Evolutionary conservation across 1,140 invertebrate species (phyloP), one percentile per base, ranked within the genome.

Genomic region (Atta colombica): DNA sequence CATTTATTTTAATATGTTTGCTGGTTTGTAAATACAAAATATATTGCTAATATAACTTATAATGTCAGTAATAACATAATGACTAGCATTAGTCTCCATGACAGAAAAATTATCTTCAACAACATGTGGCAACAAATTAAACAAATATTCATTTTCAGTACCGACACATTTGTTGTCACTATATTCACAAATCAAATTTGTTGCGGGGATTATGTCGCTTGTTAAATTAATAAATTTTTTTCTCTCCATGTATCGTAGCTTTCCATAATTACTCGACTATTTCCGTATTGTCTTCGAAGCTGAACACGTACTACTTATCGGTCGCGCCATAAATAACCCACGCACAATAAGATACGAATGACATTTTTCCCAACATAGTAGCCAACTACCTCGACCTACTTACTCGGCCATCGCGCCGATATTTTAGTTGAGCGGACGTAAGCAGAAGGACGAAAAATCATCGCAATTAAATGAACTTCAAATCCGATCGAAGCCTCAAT

Each of bases 301-400:
- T 16, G 31, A 74, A 49, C 16, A 6, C 28, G 45, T 81, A 60
- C 49, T 25, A 58, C 80, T 82, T 84, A 84, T 84, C 80, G 58
- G 68, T 21, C 53, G 69, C n/a, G 55, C 55, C 18, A 16, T 82
- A 84, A 75, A 75, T 84, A 84, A 84, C 14, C 55, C 25, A 39
- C 16, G 53, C 53, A 60, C 39, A 84, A 84, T 75, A 35, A 84
- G 80, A 84, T 74, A 82, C 68, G 80, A 35, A 31, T 49, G 69
- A 63, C 55, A 84, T 74, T 84, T 75, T 75, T 74, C 55, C 39
- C 80, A 72, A 84, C 80, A 61, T 74, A 61, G 21, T 61, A 82
- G 53, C 39, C 68, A 82, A 35, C 21, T 25, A 74, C 68, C 80
- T 84, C 80, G 80, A 84, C 80, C 80, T 28, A 84, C 69, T 84